phyloP scores from a whole-genome alignment of 2,113 vertebrate genomes.

The Falcunculus frontatus region DNA sequence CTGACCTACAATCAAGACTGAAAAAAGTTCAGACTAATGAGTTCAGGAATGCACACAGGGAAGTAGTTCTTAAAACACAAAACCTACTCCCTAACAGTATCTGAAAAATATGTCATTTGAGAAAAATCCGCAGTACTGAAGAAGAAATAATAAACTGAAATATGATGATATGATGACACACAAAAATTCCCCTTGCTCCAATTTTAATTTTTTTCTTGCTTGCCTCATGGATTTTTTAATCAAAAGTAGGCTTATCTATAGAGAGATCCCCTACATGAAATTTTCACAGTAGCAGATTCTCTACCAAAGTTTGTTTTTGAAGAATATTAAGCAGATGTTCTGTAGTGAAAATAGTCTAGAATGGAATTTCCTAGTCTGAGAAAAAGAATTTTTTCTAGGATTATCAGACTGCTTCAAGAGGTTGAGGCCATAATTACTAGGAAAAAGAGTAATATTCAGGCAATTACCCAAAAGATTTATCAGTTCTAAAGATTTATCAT shows the following conservation, averaged over 20 bases:
- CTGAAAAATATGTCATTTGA: background rate
- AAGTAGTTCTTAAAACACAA: background rate
- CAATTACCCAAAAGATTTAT: background rate
- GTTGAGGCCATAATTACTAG: background rate
- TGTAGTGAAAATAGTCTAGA: background rate
- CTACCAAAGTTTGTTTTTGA: background rate
- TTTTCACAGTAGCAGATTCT: background rate
- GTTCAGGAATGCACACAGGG: background rate
- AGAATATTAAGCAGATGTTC: background rate
- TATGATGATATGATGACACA: background rate
- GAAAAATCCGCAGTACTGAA: background rate
- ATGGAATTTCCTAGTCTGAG: background rate
- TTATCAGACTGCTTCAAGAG: background rate
- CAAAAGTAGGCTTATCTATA: background rate
- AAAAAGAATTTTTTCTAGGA: background rate
- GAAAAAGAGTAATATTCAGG: background rate
- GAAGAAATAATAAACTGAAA: background rate
- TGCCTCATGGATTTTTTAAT: background rate
- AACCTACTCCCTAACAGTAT: fast-evolving
- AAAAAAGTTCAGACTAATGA: background rate
- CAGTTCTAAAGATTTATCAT: too few species aligned
- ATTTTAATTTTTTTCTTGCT: background rate
- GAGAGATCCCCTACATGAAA: background rate
- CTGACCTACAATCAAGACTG: background rate
- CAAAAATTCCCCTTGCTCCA: background rate